Evolutionary conservation across 2,888 invertebrate species (phyloP).

Genomic region (Drosophila mimetica): DNA sequence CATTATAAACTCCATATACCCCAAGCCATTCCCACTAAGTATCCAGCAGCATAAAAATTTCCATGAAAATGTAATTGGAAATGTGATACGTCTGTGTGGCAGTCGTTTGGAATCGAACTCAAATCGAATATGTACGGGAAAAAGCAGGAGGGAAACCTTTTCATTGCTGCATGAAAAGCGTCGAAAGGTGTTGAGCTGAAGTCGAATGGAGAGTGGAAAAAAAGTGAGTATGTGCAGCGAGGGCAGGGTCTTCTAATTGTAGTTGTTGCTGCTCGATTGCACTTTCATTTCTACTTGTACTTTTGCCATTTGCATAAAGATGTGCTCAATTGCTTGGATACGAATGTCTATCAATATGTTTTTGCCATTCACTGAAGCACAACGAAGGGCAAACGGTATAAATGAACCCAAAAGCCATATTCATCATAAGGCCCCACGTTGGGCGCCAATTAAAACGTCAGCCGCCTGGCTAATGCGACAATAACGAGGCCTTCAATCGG

Average conservation of each 20-base stretch:
- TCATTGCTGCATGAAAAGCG: conserved; percentile 28
- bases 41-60: conserved; percentile 32
- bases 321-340: conserved; percentile 32
- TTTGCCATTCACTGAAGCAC: background rate
- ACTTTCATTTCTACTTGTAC: conserved; percentile 9
- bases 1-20: background rate
- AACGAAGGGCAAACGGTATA: background rate
- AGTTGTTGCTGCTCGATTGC: conserved; percentile 50
- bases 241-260: conserved; percentile 31
- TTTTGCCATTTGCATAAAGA: conserved; percentile 5
- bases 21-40: background rate
- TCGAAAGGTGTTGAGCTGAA: conserved; percentile 25
- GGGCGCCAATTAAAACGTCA: conserved; percentile 68
- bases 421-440: conserved; percentile 32
- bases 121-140: conserved; percentile 17
- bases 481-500: conserved; percentile 21
- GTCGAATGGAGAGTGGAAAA: conserved; percentile 6
- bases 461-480: conserved; percentile 60
- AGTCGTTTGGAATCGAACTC: conserved; percentile 32
- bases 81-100: conserved; percentile 55
- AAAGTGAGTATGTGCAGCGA: background rate
- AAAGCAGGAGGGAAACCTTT: conserved; percentile 23
- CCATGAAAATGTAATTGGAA: conserved; percentile 66
- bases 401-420: background rate
- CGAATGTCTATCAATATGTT: conserved; percentile 21